Conservation (phyloP, 92 coral and sea anemone genomes). For the Actinernus sp. region DNA sequence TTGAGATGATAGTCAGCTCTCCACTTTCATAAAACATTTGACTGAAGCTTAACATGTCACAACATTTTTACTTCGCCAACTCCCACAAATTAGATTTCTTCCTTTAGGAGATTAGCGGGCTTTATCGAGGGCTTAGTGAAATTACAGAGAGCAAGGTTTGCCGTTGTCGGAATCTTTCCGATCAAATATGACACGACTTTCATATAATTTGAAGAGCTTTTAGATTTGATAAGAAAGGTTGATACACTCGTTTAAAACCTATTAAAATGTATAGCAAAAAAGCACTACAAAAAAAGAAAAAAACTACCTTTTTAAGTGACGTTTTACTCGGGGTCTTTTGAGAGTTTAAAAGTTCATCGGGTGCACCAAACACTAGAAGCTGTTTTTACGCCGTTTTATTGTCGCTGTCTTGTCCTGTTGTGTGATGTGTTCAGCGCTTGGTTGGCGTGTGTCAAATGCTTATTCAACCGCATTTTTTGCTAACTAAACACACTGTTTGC, state of each 20-base stretch:
- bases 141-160: background rate
- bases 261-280: too few species aligned
- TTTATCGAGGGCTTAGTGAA: slow-evolving; percentile 14
- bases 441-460: slow-evolving; percentile 15
- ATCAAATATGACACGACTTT: background rate
- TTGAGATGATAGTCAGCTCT: slow-evolving; percentile 28
- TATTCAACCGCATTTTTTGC: slow-evolving; percentile 23
- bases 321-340: too few species aligned
- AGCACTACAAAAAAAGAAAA: too few species aligned
- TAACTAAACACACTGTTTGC: slow-evolving; percentile 37
- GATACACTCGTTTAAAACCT: too few species aligned
- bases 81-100: slow-evolving; percentile 34
- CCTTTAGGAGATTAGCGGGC: slow-evolving; percentile 16
- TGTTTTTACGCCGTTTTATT: too few species aligned
- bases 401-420: too few species aligned
- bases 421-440: background rate
- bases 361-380: too few species aligned
- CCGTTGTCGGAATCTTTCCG: background rate
- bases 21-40: background rate
- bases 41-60: slow-evolving; percentile 22
- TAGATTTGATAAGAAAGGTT: too few species aligned
- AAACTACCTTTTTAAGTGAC: too few species aligned
- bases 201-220: too few species aligned
- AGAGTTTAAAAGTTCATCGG: too few species aligned
- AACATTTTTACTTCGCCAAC: slow-evolving; percentile 12